Evolutionary conservation across 2,888 invertebrate genomes (phyloP), one percentile per base, ranked within the genome.

Genomic region (Thecophora atra): DNA sequence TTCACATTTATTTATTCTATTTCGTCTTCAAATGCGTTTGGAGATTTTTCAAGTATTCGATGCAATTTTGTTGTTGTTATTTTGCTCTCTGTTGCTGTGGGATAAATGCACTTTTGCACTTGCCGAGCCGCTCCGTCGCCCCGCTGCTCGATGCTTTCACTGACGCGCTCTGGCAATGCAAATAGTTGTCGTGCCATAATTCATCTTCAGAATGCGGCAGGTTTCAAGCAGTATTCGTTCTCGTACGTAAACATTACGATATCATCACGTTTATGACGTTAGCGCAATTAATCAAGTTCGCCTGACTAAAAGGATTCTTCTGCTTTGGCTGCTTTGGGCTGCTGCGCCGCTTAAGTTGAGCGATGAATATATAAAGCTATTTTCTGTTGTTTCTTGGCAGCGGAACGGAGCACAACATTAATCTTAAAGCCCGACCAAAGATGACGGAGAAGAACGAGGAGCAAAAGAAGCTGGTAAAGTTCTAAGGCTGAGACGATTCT

Each of bases 221-320:
- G 37, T 37, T 37, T 37, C 37, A 37, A 37, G 37, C 37, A 11
- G 37, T 37, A 37, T 37, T 37, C 37, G 37, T 37, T 8, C 7
- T 11, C 82, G 83, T 81, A 81, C 78, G 79, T 80, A 78, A 79
- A 79, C 84, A 84, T 80, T 85, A 83, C 83, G 84, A 84, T 84
- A 84, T 84, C 85, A 85, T 85, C 85, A 84, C 85, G 83, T 83
- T 85, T 84, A 81, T 83, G 83, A 84, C 83, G 83, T 81, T 83
- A 80, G 79, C 80, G 80, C 85, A 85, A 83, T 26, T 24, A 58
- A 58, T 58, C 58, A 58, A 28, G 82, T 83, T 81, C 79, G 79
- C 79, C 78, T 79, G 56, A 82, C 83, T 81, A 81, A 81, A 81
- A 81, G 83, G 78, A 78, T 75, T 74, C 68, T 56, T 56, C 44